Evolutionary conservation across 2,888 invertebrate genomes (phyloP).

Genomic region (Sturmia bella): DNA sequence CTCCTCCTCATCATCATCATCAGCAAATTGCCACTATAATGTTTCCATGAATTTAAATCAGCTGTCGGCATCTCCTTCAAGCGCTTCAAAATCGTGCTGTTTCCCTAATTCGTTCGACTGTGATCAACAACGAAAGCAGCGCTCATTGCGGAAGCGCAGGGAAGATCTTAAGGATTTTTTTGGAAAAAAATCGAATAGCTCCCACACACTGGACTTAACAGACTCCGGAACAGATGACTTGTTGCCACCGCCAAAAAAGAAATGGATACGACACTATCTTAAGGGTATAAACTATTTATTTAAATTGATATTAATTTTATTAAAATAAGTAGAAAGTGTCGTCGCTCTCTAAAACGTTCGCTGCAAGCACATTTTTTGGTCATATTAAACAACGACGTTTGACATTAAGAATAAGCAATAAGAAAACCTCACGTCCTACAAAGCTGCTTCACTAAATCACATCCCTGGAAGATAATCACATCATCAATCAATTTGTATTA

Average conservation of each 20-base stretch:
- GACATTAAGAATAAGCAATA: no score
- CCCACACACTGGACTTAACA: background rate
- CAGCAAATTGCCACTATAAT: conserved; percentile 22
- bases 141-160: conserved; percentile 50
- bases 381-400: no score
- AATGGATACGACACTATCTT: conserved; percentile 82
- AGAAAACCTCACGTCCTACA: no score
- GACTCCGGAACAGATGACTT: conserved; percentile 34
- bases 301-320: background rate
- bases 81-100: background rate
- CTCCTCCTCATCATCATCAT: background rate
- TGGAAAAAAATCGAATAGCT: conserved; percentile 6
- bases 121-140: conserved; percentile 7
- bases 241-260: conserved; percentile 87
- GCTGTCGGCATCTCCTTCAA: background rate
- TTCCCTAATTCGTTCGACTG: background rate
- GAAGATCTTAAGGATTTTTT: conserved; percentile 51
- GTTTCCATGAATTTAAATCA: conserved; percentile 31
- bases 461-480: no score
- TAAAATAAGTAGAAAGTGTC: background rate
- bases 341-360: no score
- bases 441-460: no score
- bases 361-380: no score
- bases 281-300: conserved; percentile 73
- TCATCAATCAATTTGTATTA: no score